A percentile compares a stretch with the other conserved stretches of the same genome.
These are phyloP conservation scores for Exephanes ischioxanthus DNA, from an alignment of 2,888 invertebrate species.

Conservation along the genomic window DNA sequence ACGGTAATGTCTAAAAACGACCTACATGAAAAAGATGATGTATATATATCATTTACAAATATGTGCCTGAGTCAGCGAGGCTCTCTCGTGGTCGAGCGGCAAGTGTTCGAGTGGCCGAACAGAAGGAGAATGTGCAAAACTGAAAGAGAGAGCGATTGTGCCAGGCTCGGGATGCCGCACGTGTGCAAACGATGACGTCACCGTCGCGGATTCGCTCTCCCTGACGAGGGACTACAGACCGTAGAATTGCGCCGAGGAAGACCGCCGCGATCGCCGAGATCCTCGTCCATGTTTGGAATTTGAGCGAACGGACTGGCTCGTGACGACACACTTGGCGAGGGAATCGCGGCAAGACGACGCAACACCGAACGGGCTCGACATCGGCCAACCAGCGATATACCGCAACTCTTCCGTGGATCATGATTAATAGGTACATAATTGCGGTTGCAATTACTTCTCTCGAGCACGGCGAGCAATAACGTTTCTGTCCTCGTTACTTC, in stretches of 20 bases:
- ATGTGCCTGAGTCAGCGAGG: neutral
- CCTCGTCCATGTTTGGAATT: constrained; percentile 64
- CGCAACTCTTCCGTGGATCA: neutral
- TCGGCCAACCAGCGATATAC: neutral
- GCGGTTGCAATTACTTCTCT: constrained; percentile 8
- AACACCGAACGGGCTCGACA: neutral
- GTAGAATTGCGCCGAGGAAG: constrained; percentile 18
- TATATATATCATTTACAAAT: neutral
- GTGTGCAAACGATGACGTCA: constrained; percentile 74
- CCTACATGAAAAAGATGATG: neutral
- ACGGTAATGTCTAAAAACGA: neutral
- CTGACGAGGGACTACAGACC: constrained; percentile 41
- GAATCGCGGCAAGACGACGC: constrained; percentile 3
- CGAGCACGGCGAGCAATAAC: neutral
- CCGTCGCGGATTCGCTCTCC: constrained; percentile 38
- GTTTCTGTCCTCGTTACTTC: constrained; percentile 11
- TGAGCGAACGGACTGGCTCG: constrained; percentile 14
- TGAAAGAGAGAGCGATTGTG: constrained; percentile 28
- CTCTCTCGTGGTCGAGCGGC: neutral
- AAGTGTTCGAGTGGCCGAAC: neutral
- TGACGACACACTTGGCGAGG: constrained; percentile 17
- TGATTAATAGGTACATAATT: constrained; percentile 41
- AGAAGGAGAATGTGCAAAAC: neutral
- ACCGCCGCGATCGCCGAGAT: constrained; percentile 33
- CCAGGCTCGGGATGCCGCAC: constrained; percentile 64